Percentiles rank a stretch among this genome's conserved stretches.
These are phyloP conservation scores for Hafferia zeledoni DNA, from an alignment of 2,797 vertebrate genomes.

Conservation along the genomic window DNA sequence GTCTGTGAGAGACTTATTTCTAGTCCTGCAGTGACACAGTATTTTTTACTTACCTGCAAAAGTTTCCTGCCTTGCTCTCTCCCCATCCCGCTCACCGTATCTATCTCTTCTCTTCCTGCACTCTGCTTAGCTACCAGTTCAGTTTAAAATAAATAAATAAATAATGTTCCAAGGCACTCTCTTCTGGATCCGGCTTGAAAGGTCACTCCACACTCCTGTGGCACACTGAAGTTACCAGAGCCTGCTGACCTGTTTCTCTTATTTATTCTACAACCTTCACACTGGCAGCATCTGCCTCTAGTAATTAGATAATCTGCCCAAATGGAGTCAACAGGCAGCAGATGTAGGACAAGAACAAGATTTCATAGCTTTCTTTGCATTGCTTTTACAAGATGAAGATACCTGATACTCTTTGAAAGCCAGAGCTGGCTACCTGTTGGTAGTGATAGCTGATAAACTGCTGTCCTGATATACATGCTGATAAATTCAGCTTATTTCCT, in stretches of 20 bases:
- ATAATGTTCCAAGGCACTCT: not conserved
- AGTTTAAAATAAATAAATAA: not conserved
- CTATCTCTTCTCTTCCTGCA: not conserved
- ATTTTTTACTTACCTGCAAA: not conserved
- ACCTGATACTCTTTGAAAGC: not conserved
- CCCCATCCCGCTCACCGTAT: rapidly evolving
- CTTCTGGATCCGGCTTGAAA: not conserved
- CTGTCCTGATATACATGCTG: not conserved
- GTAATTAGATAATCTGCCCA: not conserved
- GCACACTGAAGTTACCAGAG: not conserved
- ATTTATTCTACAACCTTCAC: not conserved
- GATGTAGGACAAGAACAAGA: not conserved
- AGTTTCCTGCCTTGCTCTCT: not conserved
- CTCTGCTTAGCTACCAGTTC: not conserved
- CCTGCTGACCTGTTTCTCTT: not conserved
- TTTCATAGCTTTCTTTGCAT: not conserved
- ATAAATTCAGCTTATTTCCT: not conserved
- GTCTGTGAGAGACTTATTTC: not conserved
- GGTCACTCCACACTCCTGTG: not conserved
- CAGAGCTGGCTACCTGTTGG: not conserved
- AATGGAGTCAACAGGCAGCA: not conserved
- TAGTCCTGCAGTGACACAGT: not conserved
- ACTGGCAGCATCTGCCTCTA: not conserved
- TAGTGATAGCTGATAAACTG: not conserved
- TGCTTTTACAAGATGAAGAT: not conserved